Conservation (phyloP, 2,888 invertebrate species). For the Trypoxylon attenuatum region DNA sequence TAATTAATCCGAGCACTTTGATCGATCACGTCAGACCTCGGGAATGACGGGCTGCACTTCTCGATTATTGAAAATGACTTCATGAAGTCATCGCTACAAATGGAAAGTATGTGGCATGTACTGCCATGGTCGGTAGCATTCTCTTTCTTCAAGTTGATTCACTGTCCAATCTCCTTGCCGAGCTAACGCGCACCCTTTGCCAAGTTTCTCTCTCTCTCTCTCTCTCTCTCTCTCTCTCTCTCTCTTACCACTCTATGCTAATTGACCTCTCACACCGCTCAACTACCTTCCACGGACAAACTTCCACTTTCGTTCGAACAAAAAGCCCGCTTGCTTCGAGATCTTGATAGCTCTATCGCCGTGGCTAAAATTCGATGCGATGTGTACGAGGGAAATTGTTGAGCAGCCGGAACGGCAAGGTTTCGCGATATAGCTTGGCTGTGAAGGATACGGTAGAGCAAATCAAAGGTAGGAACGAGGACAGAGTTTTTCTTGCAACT, state of each 20-base stretch:
- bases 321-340: neutral
- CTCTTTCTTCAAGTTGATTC: constrained; percentile 26
- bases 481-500: too few species aligned
- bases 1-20: neutral
- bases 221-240: neutral
- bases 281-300: neutral
- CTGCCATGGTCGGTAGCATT: constrained; percentile 14
- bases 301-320: neutral
- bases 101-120: neutral
- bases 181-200: neutral
- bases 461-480: too few species aligned
- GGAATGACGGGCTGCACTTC: constrained; percentile 9
- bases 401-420: too few species aligned
- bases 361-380: too few species aligned
- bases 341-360: neutral
- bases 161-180: constrained; percentile 1
- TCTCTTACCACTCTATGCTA: neutral
- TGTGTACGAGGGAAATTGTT: too few species aligned
- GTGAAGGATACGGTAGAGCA: too few species aligned
- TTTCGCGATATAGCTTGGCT: too few species aligned
- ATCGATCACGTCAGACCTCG: neutral
- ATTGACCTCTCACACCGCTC: neutral
- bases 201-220: neutral
- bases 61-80: constrained; percentile 22
- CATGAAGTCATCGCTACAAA: constrained; percentile 33